phyloP scores from a whole-genome alignment of 2,888 invertebrate genomes.

The Elmis aenea region DNA sequence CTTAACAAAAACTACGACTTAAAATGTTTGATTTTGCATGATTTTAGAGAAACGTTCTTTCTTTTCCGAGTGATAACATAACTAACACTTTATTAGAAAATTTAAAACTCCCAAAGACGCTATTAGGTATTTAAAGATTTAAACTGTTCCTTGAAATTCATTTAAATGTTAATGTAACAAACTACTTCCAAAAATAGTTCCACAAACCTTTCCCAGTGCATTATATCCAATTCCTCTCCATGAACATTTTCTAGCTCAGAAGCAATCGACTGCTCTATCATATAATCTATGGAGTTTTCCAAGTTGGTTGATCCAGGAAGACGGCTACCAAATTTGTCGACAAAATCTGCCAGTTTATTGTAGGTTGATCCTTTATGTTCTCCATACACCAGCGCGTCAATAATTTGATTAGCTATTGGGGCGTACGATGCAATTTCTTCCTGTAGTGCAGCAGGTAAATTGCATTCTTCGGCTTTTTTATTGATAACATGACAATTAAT shows the following conservation, averaged over 20 bases:
- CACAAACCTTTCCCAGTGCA: conserved; percentile 58
- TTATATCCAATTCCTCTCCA: conserved; percentile 60
- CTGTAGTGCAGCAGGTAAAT: conserved; percentile 47
- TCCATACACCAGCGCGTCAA: conserved; percentile 32
- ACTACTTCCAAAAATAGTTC: too few species aligned
- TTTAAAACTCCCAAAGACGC: too few species aligned
- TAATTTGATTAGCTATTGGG: conserved; percentile 33
- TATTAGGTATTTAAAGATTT: too few species aligned
- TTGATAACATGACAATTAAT: conserved; percentile 10
- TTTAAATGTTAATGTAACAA: too few species aligned
- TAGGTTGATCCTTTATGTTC: conserved; percentile 34
- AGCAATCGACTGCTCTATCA: conserved; percentile 46
- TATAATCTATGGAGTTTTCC: conserved; percentile 53
- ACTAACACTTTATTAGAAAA: too few species aligned
- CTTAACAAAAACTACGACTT: too few species aligned
- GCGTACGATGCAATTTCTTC: conserved; percentile 54
- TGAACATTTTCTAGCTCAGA: conserved; percentile 60
- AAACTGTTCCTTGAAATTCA: too few species aligned
- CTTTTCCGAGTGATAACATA: too few species aligned
- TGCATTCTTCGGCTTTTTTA: conserved; percentile 34
- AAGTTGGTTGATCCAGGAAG: conserved; percentile 49
- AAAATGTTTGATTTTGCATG: too few species aligned
- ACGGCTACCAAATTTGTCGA: conserved; percentile 51
- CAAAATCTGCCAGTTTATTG: conserved; percentile 45
- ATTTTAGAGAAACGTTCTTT: too few species aligned